Evolutionary conservation across 2,888 invertebrate species (phyloP).

Genomic region (Rhogogaster chlorosoma): DNA sequence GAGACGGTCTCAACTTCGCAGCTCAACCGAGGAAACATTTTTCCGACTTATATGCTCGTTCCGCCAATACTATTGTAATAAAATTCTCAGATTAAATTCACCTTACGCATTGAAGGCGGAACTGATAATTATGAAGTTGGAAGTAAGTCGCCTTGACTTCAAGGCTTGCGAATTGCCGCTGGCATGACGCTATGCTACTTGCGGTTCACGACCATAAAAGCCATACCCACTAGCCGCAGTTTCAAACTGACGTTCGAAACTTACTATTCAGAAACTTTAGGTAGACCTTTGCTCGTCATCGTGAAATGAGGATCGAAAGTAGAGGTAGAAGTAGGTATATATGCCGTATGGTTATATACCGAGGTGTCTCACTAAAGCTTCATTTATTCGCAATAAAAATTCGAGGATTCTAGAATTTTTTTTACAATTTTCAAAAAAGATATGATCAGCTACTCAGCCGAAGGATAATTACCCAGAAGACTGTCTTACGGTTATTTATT

Average conservation of each 20-base stretch:
- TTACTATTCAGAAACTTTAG: conserved; percentile 25
- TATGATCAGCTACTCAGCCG: too few relatives aligned
- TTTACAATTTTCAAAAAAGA: neutral
- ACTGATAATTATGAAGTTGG: conserved; percentile 7
- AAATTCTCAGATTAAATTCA: neutral
- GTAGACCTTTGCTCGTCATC: conserved; percentile 14
- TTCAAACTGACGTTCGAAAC: conserved; percentile 2
- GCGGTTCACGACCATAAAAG: conserved; percentile 29
- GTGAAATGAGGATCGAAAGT: neutral
- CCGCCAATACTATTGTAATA: neutral
- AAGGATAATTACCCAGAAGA: neutral
- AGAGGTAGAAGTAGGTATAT: neutral
- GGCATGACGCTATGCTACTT: conserved; percentile 25
- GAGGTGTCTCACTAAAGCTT: neutral
- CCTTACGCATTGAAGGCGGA: neutral
- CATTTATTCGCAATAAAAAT: neutral
- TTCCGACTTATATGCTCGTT: neutral
- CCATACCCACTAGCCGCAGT: conserved; percentile 30
- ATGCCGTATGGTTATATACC: neutral
- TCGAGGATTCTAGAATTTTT: neutral
- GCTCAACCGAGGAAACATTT: conserved; percentile 6
- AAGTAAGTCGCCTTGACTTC: conserved; percentile 25
- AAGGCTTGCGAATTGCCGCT: neutral
- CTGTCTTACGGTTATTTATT: neutral
- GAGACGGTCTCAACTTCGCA: conserved; percentile 1